Conservation (phyloP, 2,888 invertebrate species). For the Orthonychiurus folsomi region DNA sequence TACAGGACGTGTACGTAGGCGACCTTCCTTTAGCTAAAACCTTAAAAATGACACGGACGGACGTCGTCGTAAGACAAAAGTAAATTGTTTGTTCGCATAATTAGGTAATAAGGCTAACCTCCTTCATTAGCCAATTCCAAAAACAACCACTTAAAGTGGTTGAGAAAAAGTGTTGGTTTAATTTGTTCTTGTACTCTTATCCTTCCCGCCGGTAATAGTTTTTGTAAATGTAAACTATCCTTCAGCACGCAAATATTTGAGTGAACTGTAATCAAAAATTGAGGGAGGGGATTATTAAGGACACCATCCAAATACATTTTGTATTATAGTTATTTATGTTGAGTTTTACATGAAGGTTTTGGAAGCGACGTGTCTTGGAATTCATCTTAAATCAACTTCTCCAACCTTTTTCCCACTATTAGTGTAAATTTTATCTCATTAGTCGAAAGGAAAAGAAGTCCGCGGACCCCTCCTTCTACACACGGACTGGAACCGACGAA, state of each 20-base stretch:
- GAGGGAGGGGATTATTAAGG: neutral
- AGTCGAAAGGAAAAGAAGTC: neutral
- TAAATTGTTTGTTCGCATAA: neutral
- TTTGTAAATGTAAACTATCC: neutral
- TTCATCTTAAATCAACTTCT: too few species aligned
- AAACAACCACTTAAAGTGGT: too few species aligned
- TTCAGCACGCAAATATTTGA: neutral
- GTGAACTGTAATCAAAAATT: neutral
- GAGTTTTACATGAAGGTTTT: too few species aligned
- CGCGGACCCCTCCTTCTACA: neutral
- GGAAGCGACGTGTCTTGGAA: too few species aligned
- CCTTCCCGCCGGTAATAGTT: too few species aligned
- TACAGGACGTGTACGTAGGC: too few species aligned
- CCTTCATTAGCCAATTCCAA: neutral
- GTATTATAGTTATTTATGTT: neutral
- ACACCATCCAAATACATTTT: neutral
- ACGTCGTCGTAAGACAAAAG: too few species aligned
- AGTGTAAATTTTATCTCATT: constrained; percentile 9
- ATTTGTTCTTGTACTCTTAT: neutral
- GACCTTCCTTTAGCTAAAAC: too few species aligned
- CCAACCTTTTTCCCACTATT: constrained; percentile 8
- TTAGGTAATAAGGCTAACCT: neutral
- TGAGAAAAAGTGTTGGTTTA: neutral
- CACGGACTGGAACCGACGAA: too few species aligned
- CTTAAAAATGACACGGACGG: too few species aligned